phyloP scores from a whole-genome alignment of 2,888 invertebrate species.

The Phrixothrix hirtus region DNA sequence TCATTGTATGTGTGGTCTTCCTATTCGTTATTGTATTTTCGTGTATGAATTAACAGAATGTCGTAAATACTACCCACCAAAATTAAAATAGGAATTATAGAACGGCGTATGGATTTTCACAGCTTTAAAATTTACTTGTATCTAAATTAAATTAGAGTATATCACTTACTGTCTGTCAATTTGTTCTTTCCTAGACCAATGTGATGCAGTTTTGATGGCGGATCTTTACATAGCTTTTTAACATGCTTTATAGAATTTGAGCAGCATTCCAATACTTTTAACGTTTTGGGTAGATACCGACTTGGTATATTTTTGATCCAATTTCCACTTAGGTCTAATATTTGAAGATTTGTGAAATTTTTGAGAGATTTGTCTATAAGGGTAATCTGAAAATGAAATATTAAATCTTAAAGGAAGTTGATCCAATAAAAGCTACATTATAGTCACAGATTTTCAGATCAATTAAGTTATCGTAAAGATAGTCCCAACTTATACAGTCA shows the following conservation, averaged over 20 bases:
- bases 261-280: constrained; percentile 58
- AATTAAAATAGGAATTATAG: neutral
- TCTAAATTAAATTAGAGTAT: no score
- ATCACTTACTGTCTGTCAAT: constrained; percentile 46
- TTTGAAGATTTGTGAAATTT: constrained; percentile 54
- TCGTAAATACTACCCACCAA: constrained; percentile 5
- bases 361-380: constrained; percentile 53
- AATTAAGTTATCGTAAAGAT: constrained; percentile 38
- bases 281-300: constrained; percentile 51
- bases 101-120: neutral
- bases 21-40: constrained; percentile 47
- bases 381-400: constrained; percentile 57
- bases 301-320: constrained; percentile 51
- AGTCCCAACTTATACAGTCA: constrained; percentile 41
- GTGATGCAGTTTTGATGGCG: constrained; percentile 56
- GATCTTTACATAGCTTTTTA: constrained; percentile 47
- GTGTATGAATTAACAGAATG: constrained; percentile 36
- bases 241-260: constrained; percentile 57
- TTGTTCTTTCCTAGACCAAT: constrained; percentile 61
- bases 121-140: neutral
- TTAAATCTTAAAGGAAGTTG: neutral
- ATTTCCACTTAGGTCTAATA: constrained; percentile 58
- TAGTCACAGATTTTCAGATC: constrained; percentile 40
- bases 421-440: constrained; percentile 36
- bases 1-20: constrained; percentile 32